A percentile compares a stretch with the other conserved stretches of the same genome.
Evolutionary conservation across 2,113 vertebrate species (phyloP).

Genomic region (Leucoraja erinaceus): DNA sequence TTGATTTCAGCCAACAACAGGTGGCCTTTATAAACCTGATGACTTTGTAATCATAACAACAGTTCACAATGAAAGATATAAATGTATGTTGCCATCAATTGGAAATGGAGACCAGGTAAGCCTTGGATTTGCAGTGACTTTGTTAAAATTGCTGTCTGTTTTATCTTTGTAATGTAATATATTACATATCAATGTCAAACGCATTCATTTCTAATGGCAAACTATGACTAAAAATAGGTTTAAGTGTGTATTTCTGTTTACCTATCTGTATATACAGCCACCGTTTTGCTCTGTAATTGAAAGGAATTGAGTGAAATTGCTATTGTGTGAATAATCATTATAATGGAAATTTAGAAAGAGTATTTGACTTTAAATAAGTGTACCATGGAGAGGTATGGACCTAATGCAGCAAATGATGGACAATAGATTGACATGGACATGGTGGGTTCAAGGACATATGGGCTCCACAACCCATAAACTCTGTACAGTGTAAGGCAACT

Average conservation of each 20-base stretch:
- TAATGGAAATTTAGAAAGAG: too few relatives aligned
- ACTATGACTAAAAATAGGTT: not conserved
- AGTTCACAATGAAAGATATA: conserved; percentile 88
- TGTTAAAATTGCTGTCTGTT: not conserved
- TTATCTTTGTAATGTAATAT: not conserved
- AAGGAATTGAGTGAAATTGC: too few relatives aligned
- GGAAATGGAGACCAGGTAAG: conserved; percentile 72
- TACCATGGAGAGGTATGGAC: too few relatives aligned
- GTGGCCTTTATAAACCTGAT: conserved; percentile 84
- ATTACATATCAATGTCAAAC: not conserved
- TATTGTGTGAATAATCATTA: too few relatives aligned
- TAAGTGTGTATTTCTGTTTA: not conserved
- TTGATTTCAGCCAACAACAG: conserved; percentile 69
- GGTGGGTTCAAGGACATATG: too few relatives aligned
- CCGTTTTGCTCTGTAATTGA: not conserved
- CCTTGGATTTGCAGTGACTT: not conserved
- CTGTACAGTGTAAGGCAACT: not conserved
- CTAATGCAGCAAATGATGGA: too few relatives aligned
- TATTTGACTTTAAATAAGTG: too few relatives aligned
- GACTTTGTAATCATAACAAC: conserved; percentile 97
- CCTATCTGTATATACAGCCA: not conserved
- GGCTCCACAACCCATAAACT: too few relatives aligned
- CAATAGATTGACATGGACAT: too few relatives aligned
- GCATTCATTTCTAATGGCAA: not conserved
- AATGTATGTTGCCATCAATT: conserved; percentile 83